phyloP scores from a whole-genome alignment of 2,888 invertebrate genomes.

The Allacma fusca region DNA sequence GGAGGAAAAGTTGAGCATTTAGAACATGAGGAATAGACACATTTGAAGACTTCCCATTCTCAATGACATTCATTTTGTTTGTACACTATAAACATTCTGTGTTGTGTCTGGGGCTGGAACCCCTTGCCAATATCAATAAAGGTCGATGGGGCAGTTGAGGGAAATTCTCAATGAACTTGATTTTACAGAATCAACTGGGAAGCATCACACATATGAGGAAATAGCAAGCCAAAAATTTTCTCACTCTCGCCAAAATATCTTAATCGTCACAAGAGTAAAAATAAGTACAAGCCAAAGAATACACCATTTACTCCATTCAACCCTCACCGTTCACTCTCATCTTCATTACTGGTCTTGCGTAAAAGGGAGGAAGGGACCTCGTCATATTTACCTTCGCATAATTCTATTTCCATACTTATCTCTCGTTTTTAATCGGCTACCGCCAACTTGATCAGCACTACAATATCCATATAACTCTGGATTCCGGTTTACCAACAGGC shows the following conservation, averaged over 20 bases:
- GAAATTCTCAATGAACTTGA: constrained; percentile 50
- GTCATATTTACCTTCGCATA: constrained; percentile 28
- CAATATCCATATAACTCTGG: too few relatives aligned
- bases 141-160: constrained; percentile 53
- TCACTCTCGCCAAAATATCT: constrained; percentile 50
- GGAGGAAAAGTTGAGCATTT: background rate
- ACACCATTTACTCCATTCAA: constrained; percentile 29
- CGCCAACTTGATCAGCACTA: too few relatives aligned
- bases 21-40: constrained; percentile 16
- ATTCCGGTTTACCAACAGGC: too few relatives aligned
- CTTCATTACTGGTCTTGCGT: background rate
- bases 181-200: constrained; percentile 39
- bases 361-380: constrained; percentile 1
- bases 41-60: constrained; percentile 5
- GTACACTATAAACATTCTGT: constrained; percentile 33
- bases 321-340: background rate
- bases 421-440: too few relatives aligned
- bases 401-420: constrained; percentile 34
- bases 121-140: constrained; percentile 53
- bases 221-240: constrained; percentile 51
- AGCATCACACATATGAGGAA: constrained; percentile 46
- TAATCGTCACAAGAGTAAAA: constrained; percentile 41
- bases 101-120: constrained; percentile 26
- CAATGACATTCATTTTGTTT: constrained; percentile 33
- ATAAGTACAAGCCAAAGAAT: constrained; percentile 27